Base-by-base conservation (phyloP, 92 coral and sea anemone genomes). In the Parazoanthus atlanticus region DNA sequence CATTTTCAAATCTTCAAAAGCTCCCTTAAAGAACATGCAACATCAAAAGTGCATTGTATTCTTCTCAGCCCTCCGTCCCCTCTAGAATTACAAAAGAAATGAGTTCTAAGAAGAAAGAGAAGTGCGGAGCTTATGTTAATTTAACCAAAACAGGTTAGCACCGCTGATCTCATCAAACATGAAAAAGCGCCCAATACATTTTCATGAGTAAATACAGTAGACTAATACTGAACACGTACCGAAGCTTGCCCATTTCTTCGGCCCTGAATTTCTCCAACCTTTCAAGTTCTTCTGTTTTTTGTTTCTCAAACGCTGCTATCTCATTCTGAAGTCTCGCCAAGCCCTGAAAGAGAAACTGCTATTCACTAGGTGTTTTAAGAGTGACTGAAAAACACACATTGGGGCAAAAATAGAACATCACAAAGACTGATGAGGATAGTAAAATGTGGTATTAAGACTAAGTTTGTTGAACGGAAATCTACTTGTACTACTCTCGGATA, bases 271-370 rank as follows among this genome's bases (percentile, higher is more conserved):
- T 96, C 86, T 97, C 98, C 54, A 97, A 89, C 84, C 98, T 89
- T 69, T 95, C 97, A 16, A 97, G 93, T 91, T 97, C 99, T 11
- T 97, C 98, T 6, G 94, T 81, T 86, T 97, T 97, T 88, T 97
- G 95, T 78, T 92, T 97, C 90, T 97, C 98, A 81, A 97, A 97
- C n/a, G 93, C 88, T 8, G 89, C 91, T 33, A 94, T 93, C 71
- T 97, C 98, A 46, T 70, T 88, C 84, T 95, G 97, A 8, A 97
- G 93, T 73, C 92, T 94, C 66, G 91, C 93, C 81, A 97, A 81
- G 47, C 94, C 98, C 99, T 97, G 91, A 30, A 71, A 56, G 72
- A 78, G 32, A 76, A 84, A 32, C 4, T 7, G 25, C 13, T 47
- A 30, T 30, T 19, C 19, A 31, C 34, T 12, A 32, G 21, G 21